Evolutionary conservation across 2,113 vertebrate species (phyloP), one percentile per base, ranked within the genome.

Genomic region (Aix galericulata): DNA sequence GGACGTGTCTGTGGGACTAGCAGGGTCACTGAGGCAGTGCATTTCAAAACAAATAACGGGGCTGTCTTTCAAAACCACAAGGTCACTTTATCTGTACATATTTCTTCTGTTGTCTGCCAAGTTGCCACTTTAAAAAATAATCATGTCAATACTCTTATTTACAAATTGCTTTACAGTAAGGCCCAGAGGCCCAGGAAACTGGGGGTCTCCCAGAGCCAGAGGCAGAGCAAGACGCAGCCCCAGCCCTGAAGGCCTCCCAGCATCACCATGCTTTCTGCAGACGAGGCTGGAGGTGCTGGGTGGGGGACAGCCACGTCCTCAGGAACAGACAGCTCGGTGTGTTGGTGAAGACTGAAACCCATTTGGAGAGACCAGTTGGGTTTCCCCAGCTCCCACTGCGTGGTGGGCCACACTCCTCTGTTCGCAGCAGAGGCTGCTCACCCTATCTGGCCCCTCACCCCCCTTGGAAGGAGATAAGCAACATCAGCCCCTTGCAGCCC

Each of bases 11-110:
- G 73, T 83, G 82, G 94, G 88, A 89, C 86, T 62, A 32, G 55
- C 93, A 82, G 94, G 93, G 91, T 96, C 94, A 95, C 63, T 44
- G 83, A 92, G 86, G 94, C 88, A 94, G 62, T 73, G 63, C 52
- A 36, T 94, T 93, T 96, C 92, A 95, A 96, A 96, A 82, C 77
- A 95, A 95, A 91, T 71, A 95, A 53, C 1, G 17, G 77, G 50
- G 29, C 92, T 93, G 0, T 13, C 86, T 96, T 95, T 94, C 93
- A 96, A 93, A 95, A 93, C 78, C 88, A 76, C 91, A 92, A 91
- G 90, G 88, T 93, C 77, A 0, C 67, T 94, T 94, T 95, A 96
- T 96, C 93, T 84, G 88, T 53, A 48, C 27, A 2, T 91, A 63
- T 91, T 93, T 89, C 89, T 95, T 84, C 59, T 91, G 66, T 36